These are phyloP conservation scores for Ormyrus rosae DNA, from an alignment of 2,888 invertebrate species.

Conservation along the genomic window DNA sequence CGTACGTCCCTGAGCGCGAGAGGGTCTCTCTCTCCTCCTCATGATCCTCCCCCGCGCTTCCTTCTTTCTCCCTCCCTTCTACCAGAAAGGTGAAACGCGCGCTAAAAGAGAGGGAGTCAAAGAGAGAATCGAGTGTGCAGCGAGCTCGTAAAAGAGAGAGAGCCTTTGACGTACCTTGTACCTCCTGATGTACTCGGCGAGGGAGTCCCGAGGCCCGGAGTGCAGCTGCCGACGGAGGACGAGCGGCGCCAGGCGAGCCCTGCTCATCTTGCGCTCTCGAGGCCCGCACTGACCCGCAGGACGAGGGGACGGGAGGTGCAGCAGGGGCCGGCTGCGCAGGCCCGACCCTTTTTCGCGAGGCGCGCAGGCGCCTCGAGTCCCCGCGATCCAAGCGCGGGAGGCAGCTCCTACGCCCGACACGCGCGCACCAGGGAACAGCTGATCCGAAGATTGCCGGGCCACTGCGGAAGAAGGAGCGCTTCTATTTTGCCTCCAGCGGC, in stretches of 20 bases:
- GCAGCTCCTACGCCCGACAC: neutral
- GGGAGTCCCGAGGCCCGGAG: neutral
- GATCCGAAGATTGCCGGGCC: too few relatives aligned
- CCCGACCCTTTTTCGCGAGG: conserved; percentile 4
- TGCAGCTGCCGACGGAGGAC: neutral
- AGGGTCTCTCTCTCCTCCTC: neutral
- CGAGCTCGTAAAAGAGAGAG: neutral
- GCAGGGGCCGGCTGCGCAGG: neutral
- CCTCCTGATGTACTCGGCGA: conserved; percentile 9
- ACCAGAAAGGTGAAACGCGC: neutral
- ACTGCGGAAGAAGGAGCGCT: too few relatives aligned
- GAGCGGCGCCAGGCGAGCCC: neutral
- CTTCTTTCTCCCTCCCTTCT: neutral
- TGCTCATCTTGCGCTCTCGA: conserved; percentile 49
- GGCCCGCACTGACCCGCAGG: conserved; percentile 32
- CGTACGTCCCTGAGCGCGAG: conserved; percentile 39
- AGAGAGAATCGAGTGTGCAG: neutral
- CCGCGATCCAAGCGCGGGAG: neutral
- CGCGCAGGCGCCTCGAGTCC: neutral
- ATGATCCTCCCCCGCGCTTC: neutral
- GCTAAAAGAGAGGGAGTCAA: neutral
- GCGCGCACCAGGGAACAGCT: neutral
- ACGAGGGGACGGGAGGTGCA: neutral
- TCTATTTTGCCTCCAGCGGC: too few relatives aligned
- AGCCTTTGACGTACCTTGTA: conserved; percentile 31